These are phyloP conservation scores for Neopipo cinnamomea DNA, from an alignment of 2,113 vertebrate species.

Conservation along the genomic window DNA sequence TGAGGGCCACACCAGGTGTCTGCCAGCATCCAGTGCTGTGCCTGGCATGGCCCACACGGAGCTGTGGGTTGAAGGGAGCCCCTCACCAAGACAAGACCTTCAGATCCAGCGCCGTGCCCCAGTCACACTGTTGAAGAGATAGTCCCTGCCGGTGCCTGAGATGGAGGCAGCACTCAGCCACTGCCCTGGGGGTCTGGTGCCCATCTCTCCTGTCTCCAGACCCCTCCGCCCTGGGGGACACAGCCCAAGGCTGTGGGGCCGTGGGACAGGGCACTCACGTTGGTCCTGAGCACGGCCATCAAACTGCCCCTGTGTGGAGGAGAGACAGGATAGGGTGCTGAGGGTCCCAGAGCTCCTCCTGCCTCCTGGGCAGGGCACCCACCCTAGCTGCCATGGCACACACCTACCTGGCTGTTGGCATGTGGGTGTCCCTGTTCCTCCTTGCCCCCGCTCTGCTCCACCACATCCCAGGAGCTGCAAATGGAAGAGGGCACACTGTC, in stretches of 20 bases:
- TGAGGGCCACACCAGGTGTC: fast-evolving
- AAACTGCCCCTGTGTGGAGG: neutral
- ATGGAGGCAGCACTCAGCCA: neutral
- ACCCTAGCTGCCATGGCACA: fast-evolving
- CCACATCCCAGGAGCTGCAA: neutral
- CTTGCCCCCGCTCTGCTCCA: neutral
- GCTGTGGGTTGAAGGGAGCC: neutral
- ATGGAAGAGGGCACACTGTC: fast-evolving
- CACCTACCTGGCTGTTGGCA: neutral
- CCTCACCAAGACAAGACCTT: neutral
- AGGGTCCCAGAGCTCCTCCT: neutral
- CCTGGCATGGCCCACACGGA: fast-evolving
- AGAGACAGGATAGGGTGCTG: neutral
- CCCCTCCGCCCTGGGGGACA: neutral
- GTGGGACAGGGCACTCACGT: neutral
- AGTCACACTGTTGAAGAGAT: conserved; percentile 36
- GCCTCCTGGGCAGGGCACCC: fast-evolving
- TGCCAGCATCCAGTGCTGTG: fast-evolving
- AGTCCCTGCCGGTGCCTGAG: conserved; percentile 53
- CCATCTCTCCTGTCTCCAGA: neutral
- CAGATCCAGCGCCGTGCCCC: conserved; percentile 58
- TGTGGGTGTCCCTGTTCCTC: neutral
- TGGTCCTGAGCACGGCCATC: conserved; percentile 57
- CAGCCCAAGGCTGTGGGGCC: neutral
- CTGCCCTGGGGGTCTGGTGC: fast-evolving